Conservation (phyloP, 2,888 invertebrate species). For the Oscheius sp. region DNA sequence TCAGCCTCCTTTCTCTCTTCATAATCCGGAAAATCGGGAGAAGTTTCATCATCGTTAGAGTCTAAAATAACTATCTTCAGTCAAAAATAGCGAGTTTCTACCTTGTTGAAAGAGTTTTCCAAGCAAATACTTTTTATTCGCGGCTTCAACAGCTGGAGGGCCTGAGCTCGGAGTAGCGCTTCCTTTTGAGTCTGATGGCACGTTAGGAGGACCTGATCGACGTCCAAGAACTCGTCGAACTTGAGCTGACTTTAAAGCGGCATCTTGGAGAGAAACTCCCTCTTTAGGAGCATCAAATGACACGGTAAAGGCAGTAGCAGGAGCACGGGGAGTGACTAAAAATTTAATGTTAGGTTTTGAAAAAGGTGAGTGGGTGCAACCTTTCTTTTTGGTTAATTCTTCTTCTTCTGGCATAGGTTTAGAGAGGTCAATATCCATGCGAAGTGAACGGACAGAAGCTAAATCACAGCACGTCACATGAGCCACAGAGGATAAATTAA, state of each 20-base stretch:
- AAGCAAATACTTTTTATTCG: constrained; percentile 47
- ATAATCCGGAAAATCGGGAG: constrained; percentile 15
- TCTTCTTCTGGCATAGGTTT: constrained; percentile 33
- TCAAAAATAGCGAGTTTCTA: not conserved
- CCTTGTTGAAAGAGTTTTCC: constrained; percentile 45
- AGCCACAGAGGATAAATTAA: constrained; percentile 4
- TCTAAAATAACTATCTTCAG: not conserved
- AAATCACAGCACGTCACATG: constrained; percentile 20
- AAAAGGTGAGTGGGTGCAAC: not conserved
- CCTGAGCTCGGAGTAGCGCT: not conserved
- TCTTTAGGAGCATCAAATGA: constrained; percentile 38
- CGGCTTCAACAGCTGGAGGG: constrained; percentile 20
- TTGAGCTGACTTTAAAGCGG: constrained; percentile 45
- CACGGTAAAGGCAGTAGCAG: constrained; percentile 50
- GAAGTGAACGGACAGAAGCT: constrained; percentile 28
- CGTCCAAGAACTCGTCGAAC: constrained; percentile 29
- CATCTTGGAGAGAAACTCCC: constrained; percentile 50
- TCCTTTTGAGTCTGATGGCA: not conserved
- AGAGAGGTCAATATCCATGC: constrained; percentile 35
- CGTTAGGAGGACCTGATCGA: constrained; percentile 3
- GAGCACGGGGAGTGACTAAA: constrained; percentile 21
- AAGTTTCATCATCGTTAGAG: not conserved
- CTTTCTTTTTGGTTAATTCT: constrained; percentile 29
- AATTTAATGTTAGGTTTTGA: not conserved
- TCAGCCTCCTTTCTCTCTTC: constrained; percentile 39